Evolutionary conservation across 2,888 invertebrate genomes (phyloP), one percentile per base, ranked within the genome.

Genomic region (Dynastes hyllus): DNA sequence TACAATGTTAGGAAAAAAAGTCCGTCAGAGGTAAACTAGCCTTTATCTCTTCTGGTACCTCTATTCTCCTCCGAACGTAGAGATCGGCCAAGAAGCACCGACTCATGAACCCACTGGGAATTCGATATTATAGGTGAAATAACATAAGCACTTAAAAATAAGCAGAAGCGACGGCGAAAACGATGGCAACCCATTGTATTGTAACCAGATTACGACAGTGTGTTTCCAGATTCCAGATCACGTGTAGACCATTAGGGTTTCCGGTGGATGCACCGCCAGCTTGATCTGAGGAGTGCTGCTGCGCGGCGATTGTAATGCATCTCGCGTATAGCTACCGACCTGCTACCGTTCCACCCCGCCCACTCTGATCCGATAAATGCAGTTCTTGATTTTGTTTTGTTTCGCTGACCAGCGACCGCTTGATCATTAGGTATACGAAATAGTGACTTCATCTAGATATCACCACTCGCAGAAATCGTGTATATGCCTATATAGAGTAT

Each of bases 201-300:
- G 86, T 86, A 85, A 87, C 84, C 86, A 86, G 87, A 86, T 86
- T 86, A 86, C 84, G 84, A 75, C 63, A 45, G 82, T 82, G 84
- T 84, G 85, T 87, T 86, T 87, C 86, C 87, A 86, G 87, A 87
- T 87, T 87, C 87, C 87, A 87, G 87, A 88, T 88, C 88, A 88
- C 88, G 88, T 88, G 88, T 87, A 87, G 85, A 84, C 88, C 88
- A 88, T 88, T 88, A 88, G 87, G 87, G 87, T 85, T 88, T 88
- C 88, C 88, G 88, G 87, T 87, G 85, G 85, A 82, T 83, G 79
- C 80, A 80, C 80, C 80, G 81, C 83, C 78, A 80, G 80, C 79
- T 80, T 79, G 82, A 83, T 81, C 80, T 80, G 81, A 80, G 81
- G 82, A 82, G 80, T 75, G 78, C 66, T 78, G 81, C 79, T 80